Evolutionary conservation across 2,113 vertebrate genomes (phyloP).

Genomic region (Lophochroa leadbeateri): DNA sequence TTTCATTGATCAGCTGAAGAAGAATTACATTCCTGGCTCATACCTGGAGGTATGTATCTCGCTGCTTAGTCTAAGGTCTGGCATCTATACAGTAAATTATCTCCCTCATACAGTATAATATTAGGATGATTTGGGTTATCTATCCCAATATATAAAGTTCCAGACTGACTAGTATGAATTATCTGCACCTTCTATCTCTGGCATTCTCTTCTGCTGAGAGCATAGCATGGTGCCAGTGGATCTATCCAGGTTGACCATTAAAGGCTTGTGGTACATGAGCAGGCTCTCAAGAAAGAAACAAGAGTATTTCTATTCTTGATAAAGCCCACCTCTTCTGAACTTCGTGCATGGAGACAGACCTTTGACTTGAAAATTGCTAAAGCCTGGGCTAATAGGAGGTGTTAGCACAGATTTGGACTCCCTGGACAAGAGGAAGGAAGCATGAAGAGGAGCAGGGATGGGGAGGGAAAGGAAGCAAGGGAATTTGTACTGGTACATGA

Average conservation of each 20-base stretch:
- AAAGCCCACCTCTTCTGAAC: not conserved
- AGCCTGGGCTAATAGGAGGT: not conserved
- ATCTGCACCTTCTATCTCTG: not conserved
- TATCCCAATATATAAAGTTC: not conserved
- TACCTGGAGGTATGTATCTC: not conserved
- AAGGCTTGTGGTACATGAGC: not conserved
- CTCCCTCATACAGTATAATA: not conserved
- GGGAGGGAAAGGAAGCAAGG: not conserved
- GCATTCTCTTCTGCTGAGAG: not conserved
- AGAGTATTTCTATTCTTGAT: not conserved
- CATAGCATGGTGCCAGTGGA: not conserved
- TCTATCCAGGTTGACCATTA: not conserved
- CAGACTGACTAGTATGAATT: not conserved
- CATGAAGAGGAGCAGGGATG: not conserved
- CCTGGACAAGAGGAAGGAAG: not conserved
- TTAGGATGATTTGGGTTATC: not conserved
- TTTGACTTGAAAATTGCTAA: not conserved
- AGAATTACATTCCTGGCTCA: not conserved
- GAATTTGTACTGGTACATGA: fast-evolving
- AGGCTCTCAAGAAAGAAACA: not conserved
- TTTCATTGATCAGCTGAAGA: not conserved
- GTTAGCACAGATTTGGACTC: not conserved
- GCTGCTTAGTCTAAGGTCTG: not conserved
- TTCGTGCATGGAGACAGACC: not conserved
- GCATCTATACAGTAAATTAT: not conserved